Base-by-base conservation (phyloP, 2,888 invertebrate genomes). In the Alentia gelatinosa region DNA sequence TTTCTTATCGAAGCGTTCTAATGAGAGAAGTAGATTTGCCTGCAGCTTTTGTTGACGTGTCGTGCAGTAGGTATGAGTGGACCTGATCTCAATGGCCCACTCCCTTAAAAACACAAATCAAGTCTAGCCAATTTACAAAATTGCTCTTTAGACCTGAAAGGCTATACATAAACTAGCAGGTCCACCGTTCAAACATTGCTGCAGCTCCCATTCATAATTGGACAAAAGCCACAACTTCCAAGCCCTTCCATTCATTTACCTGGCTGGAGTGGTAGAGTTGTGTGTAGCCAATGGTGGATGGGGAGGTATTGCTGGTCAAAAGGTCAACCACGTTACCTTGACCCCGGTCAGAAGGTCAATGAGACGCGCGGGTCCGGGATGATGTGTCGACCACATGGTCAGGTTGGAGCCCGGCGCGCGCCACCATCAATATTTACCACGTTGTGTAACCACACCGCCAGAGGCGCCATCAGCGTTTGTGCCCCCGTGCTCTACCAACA, bases 301-400 rank as follows among this genome's bases (percentile, higher is more conserved):
- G n/a, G n/a, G n/a, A n/a, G n/a, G n/a, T n/a, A n/a, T n/a, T n/a
- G 30, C 68, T 68, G 68, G 68, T 68, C 68, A 68, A 68, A 26
- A 26, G 68, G 68, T 68, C 68, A 68, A 68, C 30, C 30, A 68
- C 68, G 30, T 68, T 68, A 68, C 68, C 30, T 30, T 68, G 33
- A 30, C 68, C 30, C 30, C n/a, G 68, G 68, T 68, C 68, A 68
- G 3, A 68, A 68, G 68, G 68, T 68, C 68, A n/a, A 42, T 15
- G 47, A 42, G 47, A 42, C 47, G 56, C 56, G n/a, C n/a, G n/a
- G n/a, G n/a, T n/a, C n/a, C n/a, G n/a, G n/a, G n/a, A n/a, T 56
- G 56, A 56, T n/a, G 56, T 56, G 19, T 3, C n/a, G 56, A n/a
- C 56, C 3, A 56, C 56, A 56, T 56, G 56, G 56, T 9, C 56